Evolutionary conservation across 2,113 vertebrate genomes (phyloP).

Genomic region (Chaetura pelagica): DNA sequence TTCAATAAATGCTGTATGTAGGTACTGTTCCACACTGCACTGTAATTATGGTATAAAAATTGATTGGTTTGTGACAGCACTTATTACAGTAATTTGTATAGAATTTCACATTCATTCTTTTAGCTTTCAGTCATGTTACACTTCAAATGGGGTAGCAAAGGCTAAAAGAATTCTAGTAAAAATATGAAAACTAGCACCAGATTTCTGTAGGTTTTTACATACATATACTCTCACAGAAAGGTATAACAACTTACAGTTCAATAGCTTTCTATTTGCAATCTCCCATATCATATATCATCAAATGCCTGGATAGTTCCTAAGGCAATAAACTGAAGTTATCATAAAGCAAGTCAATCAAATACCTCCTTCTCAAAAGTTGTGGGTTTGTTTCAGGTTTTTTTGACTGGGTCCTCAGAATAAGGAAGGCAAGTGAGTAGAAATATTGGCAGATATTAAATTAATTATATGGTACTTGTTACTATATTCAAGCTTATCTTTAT

Average conservation of each 20-base stretch:
- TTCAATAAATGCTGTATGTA: slow-evolving; percentile 14
- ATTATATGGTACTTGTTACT: background rate
- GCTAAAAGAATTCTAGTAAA: background rate
- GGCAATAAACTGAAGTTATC: background rate
- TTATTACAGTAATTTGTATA: slow-evolving; percentile 28
- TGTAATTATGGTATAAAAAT: slow-evolving; percentile 37
- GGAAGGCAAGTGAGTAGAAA: background rate
- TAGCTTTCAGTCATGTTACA: background rate
- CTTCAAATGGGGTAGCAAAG: background rate
- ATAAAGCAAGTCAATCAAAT: background rate
- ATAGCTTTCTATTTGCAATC: background rate
- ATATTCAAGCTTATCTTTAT: background rate
- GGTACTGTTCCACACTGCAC: background rate
- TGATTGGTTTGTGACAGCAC: background rate
- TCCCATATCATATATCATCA: background rate
- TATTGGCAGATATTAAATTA: background rate
- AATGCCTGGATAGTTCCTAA: background rate
- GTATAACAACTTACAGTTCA: background rate
- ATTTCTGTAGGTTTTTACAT: background rate
- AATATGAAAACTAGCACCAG: background rate
- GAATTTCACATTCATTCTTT: background rate
- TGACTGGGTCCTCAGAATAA: background rate
- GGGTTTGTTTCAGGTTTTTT: too few relatives aligned
- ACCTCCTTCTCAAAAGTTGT: background rate
- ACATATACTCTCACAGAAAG: background rate